Evolutionary conservation across 1,140 invertebrate genomes (phyloP), one percentile per base, ranked within the genome.

Genomic region (Zaprionus nigranus): DNA sequence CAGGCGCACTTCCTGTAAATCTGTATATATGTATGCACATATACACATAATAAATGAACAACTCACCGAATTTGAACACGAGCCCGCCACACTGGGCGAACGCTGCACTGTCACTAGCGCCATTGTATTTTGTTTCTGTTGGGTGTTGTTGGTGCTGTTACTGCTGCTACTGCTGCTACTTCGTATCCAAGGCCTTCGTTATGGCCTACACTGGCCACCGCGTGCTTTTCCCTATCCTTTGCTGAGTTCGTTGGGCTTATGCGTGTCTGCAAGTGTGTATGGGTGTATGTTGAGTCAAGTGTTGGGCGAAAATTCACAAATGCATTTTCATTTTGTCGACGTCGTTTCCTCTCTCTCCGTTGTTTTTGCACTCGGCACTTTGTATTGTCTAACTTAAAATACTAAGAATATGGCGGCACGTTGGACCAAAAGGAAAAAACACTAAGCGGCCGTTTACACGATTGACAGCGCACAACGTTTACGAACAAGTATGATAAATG

Each of bases 91-190:
- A 91, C 91, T 96, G 70, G 95, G 95, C 69, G 95, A 96, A 77
- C 95, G 94, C 87, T 96, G 95, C 81, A 96, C 95, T 75, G 95
- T 96, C 90, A 96, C 95, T 92, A 96, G 93, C 91, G 95, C 95
- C 95, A 96, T 96, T 85, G 74, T 78, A 43, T 64, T 70, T 54
- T 66, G 66, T 65, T 67, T 57, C 51, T 67, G 49, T 68, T 62
- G 40, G 60, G 20, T 70, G 72, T 63, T 67, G 30, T 58, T 81
- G 72, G 81, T 82, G 75, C 57, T 60, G 28, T 66, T 77, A 53
- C 74, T 65, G 69, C 46, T 74, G 60, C 63, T 77, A 53, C 74
- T 65, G 69, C 46, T 74, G 60, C 63, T 43, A 34, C 71, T 67
- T 60, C 68, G 74, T 72, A 69, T 71, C 68, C 74, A 76, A 76